phyloP scores from a whole-genome alignment of 2,113 vertebrate genomes.

The Capreolus pygargus region DNA sequence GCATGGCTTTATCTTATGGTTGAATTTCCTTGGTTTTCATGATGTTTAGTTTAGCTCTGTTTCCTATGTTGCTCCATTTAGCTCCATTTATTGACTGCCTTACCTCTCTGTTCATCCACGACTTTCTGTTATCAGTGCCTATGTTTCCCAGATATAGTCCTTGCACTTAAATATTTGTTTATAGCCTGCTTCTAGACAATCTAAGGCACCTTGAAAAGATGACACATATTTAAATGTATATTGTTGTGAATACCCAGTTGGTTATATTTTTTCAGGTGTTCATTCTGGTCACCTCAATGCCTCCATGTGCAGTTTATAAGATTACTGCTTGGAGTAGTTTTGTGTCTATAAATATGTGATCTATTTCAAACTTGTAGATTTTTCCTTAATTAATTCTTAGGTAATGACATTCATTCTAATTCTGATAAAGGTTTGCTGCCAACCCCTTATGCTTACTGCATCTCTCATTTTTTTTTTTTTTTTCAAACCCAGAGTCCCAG shows the following conservation, averaged over 20 bases:
- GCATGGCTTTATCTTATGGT: not conserved
- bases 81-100: not conserved
- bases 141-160: not conserved
- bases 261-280: not conserved
- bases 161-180: not conserved
- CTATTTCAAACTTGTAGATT: not conserved
- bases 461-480: not conserved
- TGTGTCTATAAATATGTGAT: not conserved
- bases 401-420: not conserved
- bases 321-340: not conserved
- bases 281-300: not conserved
- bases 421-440: not conserved
- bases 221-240: not conserved
- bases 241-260: not conserved
- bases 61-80: not conserved
- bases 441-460: not conserved
- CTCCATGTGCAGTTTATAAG: not conserved
- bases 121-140: not conserved
- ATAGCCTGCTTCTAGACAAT: not conserved
- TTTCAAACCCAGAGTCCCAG: not conserved
- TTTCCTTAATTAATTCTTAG: not conserved
- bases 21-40: not conserved
- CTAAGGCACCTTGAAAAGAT: not conserved
- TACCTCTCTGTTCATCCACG: not conserved
- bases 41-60: not conserved